Evolutionary conservation across 2,113 vertebrate species (phyloP), one percentile per base, ranked within the genome.

Genomic region (Brachionichthys hirsutus): DNA sequence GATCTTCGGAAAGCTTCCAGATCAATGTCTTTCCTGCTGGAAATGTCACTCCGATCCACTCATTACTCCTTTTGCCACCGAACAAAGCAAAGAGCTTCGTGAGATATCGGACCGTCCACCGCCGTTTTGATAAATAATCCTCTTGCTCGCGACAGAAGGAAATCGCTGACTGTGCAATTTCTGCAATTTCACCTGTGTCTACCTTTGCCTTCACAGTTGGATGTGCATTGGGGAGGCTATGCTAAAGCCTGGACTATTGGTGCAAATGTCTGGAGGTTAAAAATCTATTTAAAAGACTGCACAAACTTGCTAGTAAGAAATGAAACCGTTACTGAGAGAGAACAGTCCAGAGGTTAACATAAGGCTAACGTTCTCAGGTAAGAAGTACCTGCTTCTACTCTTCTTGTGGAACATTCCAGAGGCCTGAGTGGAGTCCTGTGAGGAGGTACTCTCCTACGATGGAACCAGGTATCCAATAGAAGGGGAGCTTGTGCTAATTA

Each of bases 1-100:
- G 67, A 83, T 74, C 75, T 81, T 83, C 73, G 78, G 59, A 75
- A 81, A 55, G 57, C 70, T 51, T 38, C 46, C 63, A 61, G 87
- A 89, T 87, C 85, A 82, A 82, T 73, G 83, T 82, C 82, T 64
- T 83, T 84, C 70, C 72, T 80, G 75, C 65, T 85, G 77, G 54
- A 88, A 90, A 89, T 88, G 85, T 87, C 86, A 88, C 54, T 75
- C 71, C 65, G 22, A 52, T 62, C 75, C 69, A 64, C 85, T 86
- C 81, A 87, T 88, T 89, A 84, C 86, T 87, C 84, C 84, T 78
- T 78, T 58, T 75, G 75, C 67, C 77, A 77, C 67, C 42, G 7
- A 78, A 80, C 83, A 81, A 81, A 87, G 81, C 85, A 83, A 75
- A 78, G 71, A 70, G 77, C 80, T 79, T 65, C 66, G 80, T 67